Base-by-base conservation (phyloP, 2,888 invertebrate genomes). In the Tricholauxania praeusta region DNA sequence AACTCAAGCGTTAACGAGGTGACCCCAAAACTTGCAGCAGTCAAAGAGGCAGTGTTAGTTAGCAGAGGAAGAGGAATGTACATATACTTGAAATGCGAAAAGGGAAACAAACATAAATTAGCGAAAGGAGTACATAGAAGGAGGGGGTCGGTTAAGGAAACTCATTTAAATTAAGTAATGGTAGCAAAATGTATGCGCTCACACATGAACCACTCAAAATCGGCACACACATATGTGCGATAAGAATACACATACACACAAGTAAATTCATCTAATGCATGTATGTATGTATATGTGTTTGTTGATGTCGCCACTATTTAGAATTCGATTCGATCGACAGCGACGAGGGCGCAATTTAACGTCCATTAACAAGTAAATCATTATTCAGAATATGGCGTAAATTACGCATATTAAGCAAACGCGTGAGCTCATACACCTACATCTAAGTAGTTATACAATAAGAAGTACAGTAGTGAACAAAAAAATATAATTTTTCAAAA, bases 291-390 rank as follows among this genome's bases (percentile, higher is more conserved):
- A 19, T 66, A 32, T 60, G 28, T 64, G 60, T 60, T 48, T 12
- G 15, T 47, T 10, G 22, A 22, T 32, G 17, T n/a, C 53, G 66
- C 47, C 70, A 52, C 49, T 51, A 51, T 67, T 32, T 28, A n/a
- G 12, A 55, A 22, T 52, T 17, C 52, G 32, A 55, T 70, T 22
- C 51, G 62, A 65, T 69, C n/a, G 52, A 49, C 39, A 39, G 7
- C 39, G 49, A 62, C 70, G 55, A 62, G n/a, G 67, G 73, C 69
- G 63, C 72, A 73, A 48, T 65, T 55, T 69, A 68, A 51, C 39
- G 22, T 32, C 32, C 53, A 66, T 52, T 51, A 51, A 39, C 52
- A 14, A 14, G 17, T 39, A 62, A 39, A 39, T 62, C 17, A 17
- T 39, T 32, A 57, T 57, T 57, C 14, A 19, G 57, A 19, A 15